Evolutionary conservation across 2,888 invertebrate species (phyloP).

Genomic region (Drosophila vallismaia): DNA sequence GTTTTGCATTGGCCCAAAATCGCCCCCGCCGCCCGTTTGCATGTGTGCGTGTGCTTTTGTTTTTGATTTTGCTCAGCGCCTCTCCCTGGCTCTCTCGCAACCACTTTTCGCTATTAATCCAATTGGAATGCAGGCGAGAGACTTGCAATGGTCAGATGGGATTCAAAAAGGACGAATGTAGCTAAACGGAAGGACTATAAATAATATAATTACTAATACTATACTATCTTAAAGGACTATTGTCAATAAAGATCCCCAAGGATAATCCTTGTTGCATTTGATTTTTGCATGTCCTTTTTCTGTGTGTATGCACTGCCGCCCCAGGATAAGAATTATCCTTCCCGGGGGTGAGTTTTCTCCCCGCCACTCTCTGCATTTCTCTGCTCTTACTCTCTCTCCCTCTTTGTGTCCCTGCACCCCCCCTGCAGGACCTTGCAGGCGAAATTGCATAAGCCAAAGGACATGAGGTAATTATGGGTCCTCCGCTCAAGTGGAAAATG

Average conservation of each 20-base stretch:
- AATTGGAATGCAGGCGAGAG: constrained; percentile 72
- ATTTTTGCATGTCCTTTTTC: constrained; percentile 65
- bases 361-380: background rate
- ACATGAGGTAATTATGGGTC: constrained; percentile 60
- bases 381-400: constrained; percentile 6
- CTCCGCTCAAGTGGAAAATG: constrained; percentile 47
- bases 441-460: constrained; percentile 69
- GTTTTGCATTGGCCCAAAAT: constrained; percentile 56
- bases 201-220: background rate
- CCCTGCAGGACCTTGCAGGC: constrained; percentile 17
- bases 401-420: background rate
- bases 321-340: constrained; percentile 34
- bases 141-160: constrained; percentile 53
- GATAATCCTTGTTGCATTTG: constrained; percentile 5
- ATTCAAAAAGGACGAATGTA: constrained; percentile 6
- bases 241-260: background rate
- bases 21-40: constrained; percentile 34
- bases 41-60: constrained; percentile 35
- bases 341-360: constrained; percentile 34
- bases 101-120: constrained; percentile 67
- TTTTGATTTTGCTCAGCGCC: constrained; percentile 49
- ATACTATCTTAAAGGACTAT: background rate
- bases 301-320: constrained; percentile 70
- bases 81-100: constrained; percentile 34
- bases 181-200: background rate